Evolutionary conservation across 64 coral and sea anemone species (phyloP), one percentile per base, ranked within the genome.

Genomic region (Stichodactyla mertensii): DNA sequence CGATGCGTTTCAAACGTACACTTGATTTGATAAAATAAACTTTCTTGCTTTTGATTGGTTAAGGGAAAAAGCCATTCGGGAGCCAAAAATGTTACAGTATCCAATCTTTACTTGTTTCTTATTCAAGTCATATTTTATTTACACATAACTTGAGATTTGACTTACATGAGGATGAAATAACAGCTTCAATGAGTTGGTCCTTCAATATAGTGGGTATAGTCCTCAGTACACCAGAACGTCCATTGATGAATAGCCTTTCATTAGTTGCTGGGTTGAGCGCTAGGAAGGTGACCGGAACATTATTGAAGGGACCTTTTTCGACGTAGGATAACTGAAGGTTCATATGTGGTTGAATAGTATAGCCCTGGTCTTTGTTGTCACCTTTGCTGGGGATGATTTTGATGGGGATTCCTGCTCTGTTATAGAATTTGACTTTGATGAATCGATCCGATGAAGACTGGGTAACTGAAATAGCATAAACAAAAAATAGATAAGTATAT

Each of bases 311-410:
- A 57, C 93, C 93, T 83, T 99, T 99, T 61, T 94, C 97, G 55
- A 95, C 88, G 61, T 90, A 99, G 57, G 93, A 95, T 45, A 99
- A 67, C 27, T 99, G 89, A 57, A 99, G 58, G 6, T 93, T 95
- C 97, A 99, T 99, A 54, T 99, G 97, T 9, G 97, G 93, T 27
- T 99, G 85, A 69, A 99, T 87, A 10, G 87, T 89, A 64, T 99
- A 99, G 23, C 97, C 97, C 71, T 99, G 90, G 26, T 88, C 89
- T 61, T 90, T 95, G 27, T 92, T 92, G 61, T 94, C 87, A 19
- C 97, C 97, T 88, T 92, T 99, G 77, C 97, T 99, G 24, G 97
- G 97, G 16, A 94, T 95, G 15, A 99, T 83, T 55, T 90, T 95
- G 15, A 99, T 91, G 61, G 91, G 82, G 0, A 57, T 86, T 0